Conservation (phyloP, 2,888 invertebrate genomes). For the Caenorhabditis zanzibari region DNA sequence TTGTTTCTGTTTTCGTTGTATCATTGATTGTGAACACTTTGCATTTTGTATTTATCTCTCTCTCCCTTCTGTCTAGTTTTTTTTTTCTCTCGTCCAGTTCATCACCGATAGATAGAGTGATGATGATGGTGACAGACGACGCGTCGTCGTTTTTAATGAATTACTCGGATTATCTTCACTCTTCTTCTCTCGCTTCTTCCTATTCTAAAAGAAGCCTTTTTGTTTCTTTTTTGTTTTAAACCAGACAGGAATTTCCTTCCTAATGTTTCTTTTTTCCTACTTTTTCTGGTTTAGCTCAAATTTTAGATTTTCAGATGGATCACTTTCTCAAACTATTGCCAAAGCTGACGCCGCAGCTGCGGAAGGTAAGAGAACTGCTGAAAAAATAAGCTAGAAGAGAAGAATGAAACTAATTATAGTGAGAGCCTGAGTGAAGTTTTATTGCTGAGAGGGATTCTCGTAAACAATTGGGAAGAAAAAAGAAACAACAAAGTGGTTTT, state of each 20-base stretch:
- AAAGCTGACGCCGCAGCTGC: slow-evolving; percentile 55
- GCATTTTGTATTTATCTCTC: slow-evolving; percentile 1
- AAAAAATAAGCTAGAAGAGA: too few relatives aligned
- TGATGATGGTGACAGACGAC: not conserved
- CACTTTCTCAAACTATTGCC: slow-evolving; percentile 63
- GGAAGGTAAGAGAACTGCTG: slow-evolving; percentile 61
- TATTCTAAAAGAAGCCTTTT: slow-evolving; percentile 28
- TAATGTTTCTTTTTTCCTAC: slow-evolving; percentile 18
- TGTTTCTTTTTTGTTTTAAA: not conserved
- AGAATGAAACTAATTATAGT: slow-evolving; percentile 24
- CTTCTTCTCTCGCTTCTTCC: not conserved
- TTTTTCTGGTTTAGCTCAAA: not conserved
- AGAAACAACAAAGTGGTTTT: not conserved
- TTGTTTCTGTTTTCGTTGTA: slow-evolving; percentile 11
- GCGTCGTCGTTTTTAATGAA: slow-evolving; percentile 29
- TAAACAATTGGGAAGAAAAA: slow-evolving; percentile 7
- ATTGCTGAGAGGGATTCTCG: not conserved
- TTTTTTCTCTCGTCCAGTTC: not conserved
- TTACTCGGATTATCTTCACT: slow-evolving; percentile 48
- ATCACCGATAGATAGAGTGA: not conserved
- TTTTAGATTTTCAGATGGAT: slow-evolving; percentile 44
- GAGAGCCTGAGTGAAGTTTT: slow-evolving; percentile 2
- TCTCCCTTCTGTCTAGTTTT: not conserved
- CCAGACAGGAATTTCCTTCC: not conserved
- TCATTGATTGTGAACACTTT: slow-evolving; percentile 24